These are phyloP conservation scores for Syngnathus rostellatus DNA, from an alignment of 2,797 vertebrate species.

Conservation along the genomic window DNA sequence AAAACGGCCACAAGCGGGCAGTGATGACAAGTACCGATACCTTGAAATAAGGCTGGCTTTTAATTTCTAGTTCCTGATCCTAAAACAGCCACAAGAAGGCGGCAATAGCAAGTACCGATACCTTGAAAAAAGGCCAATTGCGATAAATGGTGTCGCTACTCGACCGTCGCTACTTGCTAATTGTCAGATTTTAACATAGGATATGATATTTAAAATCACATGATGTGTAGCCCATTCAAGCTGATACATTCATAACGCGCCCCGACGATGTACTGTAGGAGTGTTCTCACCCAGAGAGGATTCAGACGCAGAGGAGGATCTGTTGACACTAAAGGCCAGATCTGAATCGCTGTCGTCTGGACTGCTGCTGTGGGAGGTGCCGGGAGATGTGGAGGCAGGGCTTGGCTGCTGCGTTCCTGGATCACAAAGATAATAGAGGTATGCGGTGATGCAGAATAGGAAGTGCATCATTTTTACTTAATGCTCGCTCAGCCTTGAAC, in stretches of 20 bases:
- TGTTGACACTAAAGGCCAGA: conserved; percentile 91
- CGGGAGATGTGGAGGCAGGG: conserved; percentile 78
- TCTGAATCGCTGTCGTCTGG: conserved; percentile 96
- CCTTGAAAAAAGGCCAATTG: too few relatives aligned
- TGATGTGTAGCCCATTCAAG: background rate
- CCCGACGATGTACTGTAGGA: background rate
- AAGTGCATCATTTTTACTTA: background rate
- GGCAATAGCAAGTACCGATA: too few relatives aligned
- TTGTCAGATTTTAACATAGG: background rate
- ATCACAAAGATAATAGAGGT: conserved; percentile 28
- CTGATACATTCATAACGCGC: background rate
- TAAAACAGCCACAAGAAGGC: too few relatives aligned
- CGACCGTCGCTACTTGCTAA: too few relatives aligned
- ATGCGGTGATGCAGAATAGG: background rate
- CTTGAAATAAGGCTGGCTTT: too few relatives aligned
- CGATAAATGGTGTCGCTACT: too few relatives aligned
- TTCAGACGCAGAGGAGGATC: conserved; percentile 93
- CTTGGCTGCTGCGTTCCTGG: conserved; percentile 87
- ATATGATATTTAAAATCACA: background rate
- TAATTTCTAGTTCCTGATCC: too few relatives aligned
- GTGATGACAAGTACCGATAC: too few relatives aligned
- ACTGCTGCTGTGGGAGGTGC: conserved; percentile 85
- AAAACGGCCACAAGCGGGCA: too few relatives aligned
- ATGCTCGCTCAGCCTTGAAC: background rate
- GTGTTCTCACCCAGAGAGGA: conserved; percentile 87